Evolutionary conservation across 1,140 invertebrate species (phyloP).

Genomic region (Drepana arcuata): DNA sequence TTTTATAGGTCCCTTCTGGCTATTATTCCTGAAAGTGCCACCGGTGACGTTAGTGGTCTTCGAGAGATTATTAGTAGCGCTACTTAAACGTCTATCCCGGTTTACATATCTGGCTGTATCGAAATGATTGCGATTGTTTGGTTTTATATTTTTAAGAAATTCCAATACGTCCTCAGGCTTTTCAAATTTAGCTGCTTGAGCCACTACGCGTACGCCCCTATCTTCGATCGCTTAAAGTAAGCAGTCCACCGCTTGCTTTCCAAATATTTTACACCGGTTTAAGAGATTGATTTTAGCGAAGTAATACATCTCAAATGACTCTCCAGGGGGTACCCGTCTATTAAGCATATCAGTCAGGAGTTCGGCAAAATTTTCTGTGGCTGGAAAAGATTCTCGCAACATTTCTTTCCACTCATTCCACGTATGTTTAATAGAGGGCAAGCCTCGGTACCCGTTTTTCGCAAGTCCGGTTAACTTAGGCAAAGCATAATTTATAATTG

Average conservation of each 20-base stretch:
- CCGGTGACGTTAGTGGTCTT: background rate
- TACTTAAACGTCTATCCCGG: background rate
- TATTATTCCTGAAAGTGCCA: background rate
- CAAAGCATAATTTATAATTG: conserved; percentile 6
- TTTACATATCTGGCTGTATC: background rate
- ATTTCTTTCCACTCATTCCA: conserved; percentile 3
- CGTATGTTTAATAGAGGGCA: conserved; percentile 4
- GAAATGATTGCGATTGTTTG: background rate
- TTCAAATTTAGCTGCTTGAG: conserved; percentile 19
- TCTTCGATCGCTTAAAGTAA: conserved; percentile 25
- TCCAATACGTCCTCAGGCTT: conserved; percentile 18
- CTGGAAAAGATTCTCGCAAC: conserved; percentile 18
- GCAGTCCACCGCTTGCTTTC: conserved; percentile 26
- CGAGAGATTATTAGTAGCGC: too few relatives aligned
- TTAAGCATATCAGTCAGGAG: conserved; percentile 24
- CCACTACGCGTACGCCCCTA: conserved; percentile 15
- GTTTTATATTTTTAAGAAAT: conserved; percentile 22
- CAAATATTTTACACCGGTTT: conserved; percentile 23
- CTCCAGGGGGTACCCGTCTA: conserved; percentile 13
- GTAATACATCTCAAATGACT: conserved; percentile 27
- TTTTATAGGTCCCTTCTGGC: background rate
- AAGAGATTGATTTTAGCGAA: conserved; percentile 28
- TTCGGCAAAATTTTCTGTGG: conserved; percentile 25
- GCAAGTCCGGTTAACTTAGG: conserved; percentile 5
- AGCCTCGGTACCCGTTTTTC: conserved; percentile 1